These are phyloP conservation scores for Acinonyx jubatus DNA, from an alignment of 2,113 vertebrate species.

Conservation along the genomic window DNA sequence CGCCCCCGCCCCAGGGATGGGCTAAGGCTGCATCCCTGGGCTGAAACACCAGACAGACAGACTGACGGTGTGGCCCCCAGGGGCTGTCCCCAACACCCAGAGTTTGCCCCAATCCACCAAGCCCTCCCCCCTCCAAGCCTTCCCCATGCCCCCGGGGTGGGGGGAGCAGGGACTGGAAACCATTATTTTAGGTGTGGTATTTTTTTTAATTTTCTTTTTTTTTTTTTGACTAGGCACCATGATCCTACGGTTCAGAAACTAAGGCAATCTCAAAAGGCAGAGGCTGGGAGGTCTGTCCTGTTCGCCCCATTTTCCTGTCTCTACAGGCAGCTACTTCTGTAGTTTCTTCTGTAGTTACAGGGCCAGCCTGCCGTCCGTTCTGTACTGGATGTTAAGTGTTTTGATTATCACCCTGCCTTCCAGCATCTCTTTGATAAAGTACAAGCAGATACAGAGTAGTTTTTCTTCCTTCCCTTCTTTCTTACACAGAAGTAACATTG, in stretches of 20 bases:
- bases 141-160: rapidly evolving
- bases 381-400: neutral
- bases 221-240: neutral
- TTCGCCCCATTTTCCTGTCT: neutral
- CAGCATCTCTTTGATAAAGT: neutral
- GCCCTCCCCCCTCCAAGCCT: neutral
- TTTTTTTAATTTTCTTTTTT: neutral
- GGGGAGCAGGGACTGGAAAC: neutral
- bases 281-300: neutral
- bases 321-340: neutral
- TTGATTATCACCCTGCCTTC: neutral
- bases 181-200: neutral
- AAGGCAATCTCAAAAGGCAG: neutral
- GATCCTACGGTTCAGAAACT: neutral
- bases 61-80: neutral
- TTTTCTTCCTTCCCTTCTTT: neutral
- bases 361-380: neutral
- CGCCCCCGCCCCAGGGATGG: rapidly evolving
- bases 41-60: neutral
- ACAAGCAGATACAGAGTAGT: neutral
- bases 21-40: neutral
- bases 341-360: neutral
- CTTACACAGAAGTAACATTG: neutral
- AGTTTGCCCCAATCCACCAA: rapidly evolving
- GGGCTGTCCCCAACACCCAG: neutral